Conservation (phyloP, 2,113 vertebrate genomes). For the Mesembrinibis cayennensis region DNA sequence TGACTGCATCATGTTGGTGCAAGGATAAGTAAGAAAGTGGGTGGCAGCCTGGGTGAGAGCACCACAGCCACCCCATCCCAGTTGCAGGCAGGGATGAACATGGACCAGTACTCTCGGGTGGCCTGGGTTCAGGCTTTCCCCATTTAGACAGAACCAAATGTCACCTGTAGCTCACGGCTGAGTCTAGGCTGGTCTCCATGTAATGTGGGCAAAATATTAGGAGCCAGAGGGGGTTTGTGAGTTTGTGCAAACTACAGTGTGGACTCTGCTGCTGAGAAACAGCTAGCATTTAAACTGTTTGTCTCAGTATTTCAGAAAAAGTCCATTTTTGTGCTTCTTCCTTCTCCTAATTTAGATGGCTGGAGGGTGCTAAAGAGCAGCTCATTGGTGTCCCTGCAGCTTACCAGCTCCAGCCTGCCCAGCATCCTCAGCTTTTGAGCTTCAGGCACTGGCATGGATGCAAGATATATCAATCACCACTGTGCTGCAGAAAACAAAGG, state of each 20-base stretch:
- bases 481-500: slow-evolving; percentile 17
- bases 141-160: neutral
- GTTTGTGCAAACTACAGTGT: neutral
- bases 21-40: neutral
- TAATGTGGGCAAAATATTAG: neutral
- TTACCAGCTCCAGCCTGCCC: neutral
- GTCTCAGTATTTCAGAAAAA: neutral
- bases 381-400: neutral
- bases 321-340: neutral
- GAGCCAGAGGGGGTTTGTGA: neutral
- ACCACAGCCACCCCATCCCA: neutral
- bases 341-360: neutral
- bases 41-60: neutral
- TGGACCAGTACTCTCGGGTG: accelerated
- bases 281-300: neutral
- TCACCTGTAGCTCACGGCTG: neutral
- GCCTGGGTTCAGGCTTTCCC: neutral
- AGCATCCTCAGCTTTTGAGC: neutral
- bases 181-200: neutral
- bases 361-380: neutral
- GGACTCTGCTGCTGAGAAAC: neutral
- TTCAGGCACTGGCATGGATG: neutral
- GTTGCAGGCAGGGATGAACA: neutral
- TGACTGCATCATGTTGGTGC: too few species aligned
- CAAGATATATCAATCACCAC: neutral